Evolutionary conservation across 1,140 invertebrate species (phyloP).

Genomic region (Musca domestica): DNA sequence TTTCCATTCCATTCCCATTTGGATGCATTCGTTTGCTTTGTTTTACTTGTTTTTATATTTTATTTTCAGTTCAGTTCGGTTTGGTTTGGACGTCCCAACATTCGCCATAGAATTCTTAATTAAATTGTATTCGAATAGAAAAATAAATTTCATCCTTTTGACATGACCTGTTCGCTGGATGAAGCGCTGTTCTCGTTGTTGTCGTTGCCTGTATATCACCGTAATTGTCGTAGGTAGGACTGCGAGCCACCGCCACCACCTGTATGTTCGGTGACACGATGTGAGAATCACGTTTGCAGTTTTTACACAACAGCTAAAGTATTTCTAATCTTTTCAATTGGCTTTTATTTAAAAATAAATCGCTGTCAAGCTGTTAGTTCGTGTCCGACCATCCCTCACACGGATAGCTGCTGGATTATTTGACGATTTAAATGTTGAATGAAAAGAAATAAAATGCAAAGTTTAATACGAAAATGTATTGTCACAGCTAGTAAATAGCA

Average conservation of each 20-base stretch:
- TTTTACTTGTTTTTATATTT: neutral
- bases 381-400: too few species aligned
- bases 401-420: too few species aligned
- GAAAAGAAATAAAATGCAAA: too few species aligned
- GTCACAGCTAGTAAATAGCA: too few species aligned
- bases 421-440: too few species aligned
- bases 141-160: neutral
- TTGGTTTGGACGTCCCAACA: neutral
- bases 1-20: neutral
- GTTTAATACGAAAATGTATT: too few species aligned
- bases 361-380: too few species aligned
- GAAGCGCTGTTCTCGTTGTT: too few species aligned
- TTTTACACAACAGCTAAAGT: neutral
- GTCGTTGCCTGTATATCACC: too few species aligned
- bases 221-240: too few species aligned
- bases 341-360: neutral
- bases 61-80: neutral
- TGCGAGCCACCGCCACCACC: neutral
- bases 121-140: conserved; percentile 10
- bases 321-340: conserved; percentile 5
- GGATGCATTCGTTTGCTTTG: neutral
- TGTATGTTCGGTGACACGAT: neutral
- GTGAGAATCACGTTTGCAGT: conserved; percentile 5
- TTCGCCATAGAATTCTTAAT: conserved; percentile 1
- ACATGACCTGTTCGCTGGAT: neutral